Evolutionary conservation across 2,113 vertebrate species (phyloP).

Genomic region (Choloepus hoffmanni): DNA sequence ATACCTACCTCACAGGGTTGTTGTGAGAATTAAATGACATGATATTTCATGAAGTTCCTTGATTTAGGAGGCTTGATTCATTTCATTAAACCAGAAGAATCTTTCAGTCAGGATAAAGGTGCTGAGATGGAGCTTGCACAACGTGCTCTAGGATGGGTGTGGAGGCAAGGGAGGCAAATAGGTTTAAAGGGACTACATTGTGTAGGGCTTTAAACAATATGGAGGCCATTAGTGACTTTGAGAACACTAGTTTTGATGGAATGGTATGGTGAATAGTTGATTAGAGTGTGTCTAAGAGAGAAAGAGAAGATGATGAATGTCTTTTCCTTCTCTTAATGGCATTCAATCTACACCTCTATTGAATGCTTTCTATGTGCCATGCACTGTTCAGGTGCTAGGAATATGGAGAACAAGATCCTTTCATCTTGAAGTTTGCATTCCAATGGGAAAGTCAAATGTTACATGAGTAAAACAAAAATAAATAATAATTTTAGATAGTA

Average conservation of each 20-base stretch:
- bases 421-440: slow-evolving; percentile 30
- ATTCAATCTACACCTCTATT: background rate
- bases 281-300: background rate
- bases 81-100: background rate
- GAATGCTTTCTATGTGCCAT: background rate
- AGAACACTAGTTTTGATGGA: slow-evolving; percentile 17
- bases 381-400: background rate
- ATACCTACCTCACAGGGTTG: background rate
- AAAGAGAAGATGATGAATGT: background rate
- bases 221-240: background rate
- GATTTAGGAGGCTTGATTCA: background rate
- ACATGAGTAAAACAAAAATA: slow-evolving; percentile 8
- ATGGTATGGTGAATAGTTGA: background rate
- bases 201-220: background rate
- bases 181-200: background rate
- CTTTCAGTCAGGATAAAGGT: background rate
- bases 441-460: background rate
- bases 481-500: slow-evolving; percentile 27
- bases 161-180: background rate
- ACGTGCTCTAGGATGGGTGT: background rate
- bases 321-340: slow-evolving; percentile 22
- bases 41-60: background rate
- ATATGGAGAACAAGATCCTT: slow-evolving; percentile 25
- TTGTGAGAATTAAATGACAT: background rate
- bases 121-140: background rate